These are phyloP conservation scores for Amblyjoppa fuscipennis DNA, from an alignment of 2,888 invertebrate species.

Conservation along the genomic window DNA sequence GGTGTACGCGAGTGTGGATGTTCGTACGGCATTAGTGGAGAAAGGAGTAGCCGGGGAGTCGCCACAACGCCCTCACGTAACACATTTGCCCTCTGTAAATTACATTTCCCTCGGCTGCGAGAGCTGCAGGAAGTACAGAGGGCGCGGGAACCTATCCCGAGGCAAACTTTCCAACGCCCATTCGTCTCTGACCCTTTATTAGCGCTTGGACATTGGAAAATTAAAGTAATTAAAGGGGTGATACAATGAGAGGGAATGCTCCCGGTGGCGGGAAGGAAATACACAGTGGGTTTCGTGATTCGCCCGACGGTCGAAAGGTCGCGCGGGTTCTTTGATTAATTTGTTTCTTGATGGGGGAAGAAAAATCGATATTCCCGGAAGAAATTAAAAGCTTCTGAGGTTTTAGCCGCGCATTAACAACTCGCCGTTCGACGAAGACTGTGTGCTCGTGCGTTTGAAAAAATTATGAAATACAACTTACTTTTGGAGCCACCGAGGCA, in stretches of 20 bases:
- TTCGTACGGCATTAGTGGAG: constrained; percentile 10
- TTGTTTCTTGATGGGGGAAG: background rate
- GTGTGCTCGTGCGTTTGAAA: background rate
- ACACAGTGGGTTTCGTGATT: constrained; percentile 47
- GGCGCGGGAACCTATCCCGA: constrained; percentile 50
- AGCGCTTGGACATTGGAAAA: constrained; percentile 58
- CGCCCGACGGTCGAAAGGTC: background rate
- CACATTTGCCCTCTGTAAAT: constrained; percentile 67
- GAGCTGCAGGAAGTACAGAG: constrained; percentile 52
- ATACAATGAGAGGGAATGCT: constrained; percentile 50
- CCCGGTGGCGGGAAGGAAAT: constrained; percentile 26
- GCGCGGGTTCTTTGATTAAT: background rate
- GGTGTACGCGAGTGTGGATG: background rate
- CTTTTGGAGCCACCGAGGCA: too few relatives aligned
- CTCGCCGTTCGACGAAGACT: background rate
- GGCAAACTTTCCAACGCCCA: constrained; percentile 60
- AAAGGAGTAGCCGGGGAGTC: constrained; percentile 30
- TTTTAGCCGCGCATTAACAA: background rate
- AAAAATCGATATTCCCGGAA: background rate
- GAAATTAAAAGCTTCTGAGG: background rate
- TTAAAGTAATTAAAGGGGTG: constrained; percentile 58
- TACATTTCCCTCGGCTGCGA: constrained; percentile 64
- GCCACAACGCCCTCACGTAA: constrained; percentile 53
- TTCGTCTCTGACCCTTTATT: constrained; percentile 64
- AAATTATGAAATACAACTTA: too few relatives aligned